Base-by-base conservation (phyloP, 2,113 vertebrate species). In the Jaculus jaculus region DNA sequence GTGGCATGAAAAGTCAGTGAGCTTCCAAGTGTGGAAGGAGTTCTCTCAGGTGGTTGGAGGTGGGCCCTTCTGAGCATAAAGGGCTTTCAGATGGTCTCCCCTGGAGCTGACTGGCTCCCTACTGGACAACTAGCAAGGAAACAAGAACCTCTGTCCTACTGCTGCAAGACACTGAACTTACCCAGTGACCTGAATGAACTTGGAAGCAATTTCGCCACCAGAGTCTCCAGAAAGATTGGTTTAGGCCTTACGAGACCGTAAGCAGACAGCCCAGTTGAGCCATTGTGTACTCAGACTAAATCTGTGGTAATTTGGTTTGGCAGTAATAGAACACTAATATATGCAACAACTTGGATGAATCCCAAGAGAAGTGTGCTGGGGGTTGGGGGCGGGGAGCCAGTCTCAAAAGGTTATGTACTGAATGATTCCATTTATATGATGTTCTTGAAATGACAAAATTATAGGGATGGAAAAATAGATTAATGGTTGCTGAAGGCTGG, bases 391-490 rank as follows among this genome's bases (percentile, higher is more conserved):
- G 47, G 66, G 89, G 66, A 72, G 88, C 82, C 69, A 77, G 28
- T 30, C 60, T 80, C 47, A 37, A 77, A 51, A 78, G 63, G 58
- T 94, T 84, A 63, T 54, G 24, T 74, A 34, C 20, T 75, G 23
- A 87, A 79, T 65, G 73, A 39, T 47, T 87, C 78, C 51, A 75
- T 80, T 92, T 87, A 34, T 92, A 4, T 20, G 16, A 65, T 63
- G 73, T 54, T 83, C 74, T 90, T 86, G 11, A 87, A 85, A 78
- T 92, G 71, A 82, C 13, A 73, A 89, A 89, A 68, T 95, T 68
- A 92, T 89, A 87, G 3, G 37, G 18, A 47, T 20, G 26, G n/a
- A 92, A 93, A 93, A 68, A 63, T 32, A 86, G 72, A 89, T 88
- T 72, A 69, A 34, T 51, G 21, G 75, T 34, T 73, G 10, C 58